These are phyloP conservation scores for Aquatica leii DNA, from an alignment of 2,888 invertebrate genomes.

Conservation along the genomic window DNA sequence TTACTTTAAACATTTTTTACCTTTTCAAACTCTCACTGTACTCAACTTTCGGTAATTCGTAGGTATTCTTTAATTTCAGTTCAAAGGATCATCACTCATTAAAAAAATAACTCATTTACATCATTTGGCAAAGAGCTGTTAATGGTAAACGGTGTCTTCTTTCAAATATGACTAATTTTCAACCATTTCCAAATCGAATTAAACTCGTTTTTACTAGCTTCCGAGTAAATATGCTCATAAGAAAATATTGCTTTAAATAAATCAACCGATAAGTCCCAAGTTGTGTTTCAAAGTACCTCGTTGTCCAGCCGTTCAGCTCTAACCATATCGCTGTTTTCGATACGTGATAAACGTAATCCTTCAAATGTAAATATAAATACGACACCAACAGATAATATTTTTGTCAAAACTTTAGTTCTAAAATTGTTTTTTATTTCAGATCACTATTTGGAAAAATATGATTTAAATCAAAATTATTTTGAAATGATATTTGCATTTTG, in stretches of 20 bases:
- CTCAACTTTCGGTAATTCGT: constrained; percentile 94
- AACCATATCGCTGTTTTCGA: constrained; percentile 70
- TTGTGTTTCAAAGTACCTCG: constrained; percentile 77
- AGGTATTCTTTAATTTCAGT: constrained; percentile 94
- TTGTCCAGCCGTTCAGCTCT: constrained; percentile 77
- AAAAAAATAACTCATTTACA: constrained; percentile 88
- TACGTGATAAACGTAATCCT: constrained; percentile 70
- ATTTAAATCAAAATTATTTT: no score
- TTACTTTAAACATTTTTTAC: no score
- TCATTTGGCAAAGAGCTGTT: constrained; percentile 85
- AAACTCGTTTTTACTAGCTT: constrained; percentile 87
- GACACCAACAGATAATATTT: constrained; percentile 72
- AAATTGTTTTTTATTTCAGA: no score
- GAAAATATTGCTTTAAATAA: constrained; percentile 80
- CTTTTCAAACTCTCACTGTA: constrained; percentile 93
- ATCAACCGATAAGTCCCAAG: constrained; percentile 72
- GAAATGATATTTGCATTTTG: no score
- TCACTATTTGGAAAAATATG: no score
- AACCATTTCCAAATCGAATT: constrained; percentile 95
- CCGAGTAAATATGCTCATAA: constrained; percentile 86
- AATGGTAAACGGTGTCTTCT: constrained; percentile 73
- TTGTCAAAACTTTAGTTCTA: no score
- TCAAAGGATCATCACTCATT: constrained; percentile 99
- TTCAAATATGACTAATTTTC: constrained; percentile 79
- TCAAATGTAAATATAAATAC: constrained; percentile 77